Conservation (phyloP, 1,140 invertebrate species). For the Cepaea nemoralis region DNA sequence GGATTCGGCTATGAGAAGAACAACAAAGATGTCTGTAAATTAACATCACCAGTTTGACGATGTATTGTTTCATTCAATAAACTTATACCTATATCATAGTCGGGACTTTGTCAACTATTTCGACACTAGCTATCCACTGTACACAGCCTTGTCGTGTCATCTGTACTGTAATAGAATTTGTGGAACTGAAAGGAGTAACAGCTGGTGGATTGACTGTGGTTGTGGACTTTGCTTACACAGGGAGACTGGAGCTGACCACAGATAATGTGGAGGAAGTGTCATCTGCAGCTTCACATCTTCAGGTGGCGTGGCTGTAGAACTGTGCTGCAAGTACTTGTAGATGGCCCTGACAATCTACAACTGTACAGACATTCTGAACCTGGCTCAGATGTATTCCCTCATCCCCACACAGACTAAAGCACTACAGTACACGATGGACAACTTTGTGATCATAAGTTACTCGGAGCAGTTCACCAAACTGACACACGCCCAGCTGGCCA, state of each 20-base stretch:
- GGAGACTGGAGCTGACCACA: slow-evolving; percentile 61
- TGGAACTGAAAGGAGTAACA: slow-evolving; percentile 66
- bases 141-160: too few species aligned
- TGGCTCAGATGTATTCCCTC: slow-evolving; percentile 68
- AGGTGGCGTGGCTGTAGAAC: slow-evolving; percentile 67
- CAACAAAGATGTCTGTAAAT: too few species aligned
- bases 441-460: slow-evolving; percentile 66
- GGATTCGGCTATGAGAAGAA: too few species aligned
- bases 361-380: slow-evolving; percentile 69
- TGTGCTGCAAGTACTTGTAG: slow-evolving; percentile 69
- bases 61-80: too few species aligned
- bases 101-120: too few species aligned
- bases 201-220: slow-evolving; percentile 64
- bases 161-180: too few species aligned
- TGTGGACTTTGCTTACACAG: slow-evolving; percentile 64
- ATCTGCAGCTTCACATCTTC: slow-evolving; percentile 68
- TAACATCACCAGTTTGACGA: too few species aligned
- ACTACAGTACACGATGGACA: slow-evolving; percentile 61
- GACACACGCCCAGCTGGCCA: slow-evolving; percentile 60
- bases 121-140: too few species aligned
- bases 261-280: slow-evolving; percentile 70
- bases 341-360: slow-evolving; percentile 65
- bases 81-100: too few species aligned
- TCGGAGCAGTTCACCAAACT: slow-evolving; percentile 65
- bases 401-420: slow-evolving; percentile 48